Percentiles rank a stretch among this genome's conserved stretches.
Conservation (phyloP, 1,140 invertebrate genomes). For the Myzus persicae region DNA sequence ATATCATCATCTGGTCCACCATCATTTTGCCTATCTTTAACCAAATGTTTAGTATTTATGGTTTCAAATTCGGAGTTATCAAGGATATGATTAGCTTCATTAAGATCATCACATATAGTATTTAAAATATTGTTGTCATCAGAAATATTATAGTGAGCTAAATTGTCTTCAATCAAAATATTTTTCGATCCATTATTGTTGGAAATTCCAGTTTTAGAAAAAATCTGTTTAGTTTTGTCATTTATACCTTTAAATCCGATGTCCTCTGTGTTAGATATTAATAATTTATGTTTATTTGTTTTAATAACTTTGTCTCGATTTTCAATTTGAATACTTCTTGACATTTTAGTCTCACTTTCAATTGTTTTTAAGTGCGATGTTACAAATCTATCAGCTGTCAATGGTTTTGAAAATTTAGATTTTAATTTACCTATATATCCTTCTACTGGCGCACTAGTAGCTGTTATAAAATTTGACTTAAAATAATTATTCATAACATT, state of each 20-base stretch:
- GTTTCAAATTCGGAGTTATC: neutral
- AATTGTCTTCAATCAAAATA: neutral
- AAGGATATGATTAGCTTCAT: too few species aligned
- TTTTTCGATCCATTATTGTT: neutral
- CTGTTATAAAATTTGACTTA: too few species aligned
- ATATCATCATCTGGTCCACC: too few species aligned
- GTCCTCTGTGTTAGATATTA: neutral
- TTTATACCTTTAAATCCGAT: neutral
- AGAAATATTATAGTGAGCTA: neutral
- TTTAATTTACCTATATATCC: too few species aligned
- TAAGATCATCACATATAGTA: neutral
- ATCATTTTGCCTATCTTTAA: neutral
- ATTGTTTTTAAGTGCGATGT: neutral
- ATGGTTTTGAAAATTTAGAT: too few species aligned
- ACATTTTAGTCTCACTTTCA: neutral
- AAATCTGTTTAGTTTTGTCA: neutral
- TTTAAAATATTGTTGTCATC: neutral
- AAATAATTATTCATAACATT: too few species aligned
- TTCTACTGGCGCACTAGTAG: too few species aligned
- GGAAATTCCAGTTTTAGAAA: neutral
- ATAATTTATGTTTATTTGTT: neutral
- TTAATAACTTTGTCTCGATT: too few species aligned
- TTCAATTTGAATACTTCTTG: neutral
- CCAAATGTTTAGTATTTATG: too few species aligned
- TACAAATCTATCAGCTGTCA: too few species aligned